Conservation (phyloP, 2,888 invertebrate genomes). For the Laothoe populi region DNA sequence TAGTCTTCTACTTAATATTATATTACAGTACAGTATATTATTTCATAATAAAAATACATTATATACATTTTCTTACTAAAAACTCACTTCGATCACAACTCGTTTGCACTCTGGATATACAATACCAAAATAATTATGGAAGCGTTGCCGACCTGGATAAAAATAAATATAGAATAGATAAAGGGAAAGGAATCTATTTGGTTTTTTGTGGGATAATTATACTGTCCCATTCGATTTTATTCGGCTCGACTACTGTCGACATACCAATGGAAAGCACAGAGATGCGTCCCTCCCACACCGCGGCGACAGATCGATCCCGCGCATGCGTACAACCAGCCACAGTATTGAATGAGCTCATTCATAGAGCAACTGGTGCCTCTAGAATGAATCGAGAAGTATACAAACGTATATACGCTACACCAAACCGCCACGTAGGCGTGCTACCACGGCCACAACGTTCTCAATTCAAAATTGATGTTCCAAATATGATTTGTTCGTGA, state of each 20-base stretch:
- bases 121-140: too few species aligned
- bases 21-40: too few species aligned
- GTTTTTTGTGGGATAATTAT: too few species aligned
- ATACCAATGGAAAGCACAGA: constrained; percentile 37
- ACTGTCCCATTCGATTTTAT: too few species aligned
- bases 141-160: too few species aligned
- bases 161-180: too few species aligned
- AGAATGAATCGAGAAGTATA: constrained; percentile 58
- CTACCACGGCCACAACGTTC: constrained; percentile 24
- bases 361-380: constrained; percentile 72
- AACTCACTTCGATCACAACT: too few species aligned
- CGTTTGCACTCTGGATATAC: too few species aligned
- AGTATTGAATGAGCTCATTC: constrained; percentile 77
- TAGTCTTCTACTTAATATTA: too few species aligned
- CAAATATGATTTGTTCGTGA: constrained; percentile 7
- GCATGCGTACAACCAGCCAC: constrained; percentile 56
- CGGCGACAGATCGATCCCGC: constrained; percentile 61
- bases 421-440: constrained; percentile 39
- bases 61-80: too few species aligned
- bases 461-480: constrained; percentile 22
- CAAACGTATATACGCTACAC: constrained; percentile 38
- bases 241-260: constrained; percentile 8
- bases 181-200: too few species aligned
- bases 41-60: too few species aligned
- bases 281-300: constrained; percentile 39